Conservation (phyloP, 2,888 invertebrate genomes). For the Taphrorychus bicolor region DNA sequence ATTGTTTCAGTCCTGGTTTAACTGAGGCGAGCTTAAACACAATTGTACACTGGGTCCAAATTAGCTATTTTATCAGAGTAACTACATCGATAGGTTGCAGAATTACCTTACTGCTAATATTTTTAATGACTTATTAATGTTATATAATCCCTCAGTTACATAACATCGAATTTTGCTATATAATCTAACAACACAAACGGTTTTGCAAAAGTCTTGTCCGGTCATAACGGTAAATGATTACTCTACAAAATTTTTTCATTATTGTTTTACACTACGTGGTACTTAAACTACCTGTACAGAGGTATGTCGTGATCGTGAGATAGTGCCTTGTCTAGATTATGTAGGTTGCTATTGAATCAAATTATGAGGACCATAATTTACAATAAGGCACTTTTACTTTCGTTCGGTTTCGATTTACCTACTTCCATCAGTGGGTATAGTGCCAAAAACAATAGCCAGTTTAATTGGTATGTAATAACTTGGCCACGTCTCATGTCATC, state of each 20-base stretch:
- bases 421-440: background rate
- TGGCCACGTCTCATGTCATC: too few relatives aligned
- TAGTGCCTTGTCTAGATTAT: background rate
- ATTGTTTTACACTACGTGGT: background rate
- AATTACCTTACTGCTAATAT: too few relatives aligned
- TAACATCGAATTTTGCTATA: background rate
- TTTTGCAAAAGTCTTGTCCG: background rate
- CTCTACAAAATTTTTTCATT: background rate
- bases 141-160: too few relatives aligned
- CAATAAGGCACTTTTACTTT: constrained; percentile 3
- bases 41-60: too few relatives aligned
- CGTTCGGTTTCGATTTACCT: background rate
- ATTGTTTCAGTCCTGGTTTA: too few relatives aligned
- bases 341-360: background rate
- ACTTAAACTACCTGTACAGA: background rate
- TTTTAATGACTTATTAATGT: too few relatives aligned
- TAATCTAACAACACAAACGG: background rate
- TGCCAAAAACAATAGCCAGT: too few relatives aligned
- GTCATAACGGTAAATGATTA: background rate
- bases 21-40: too few relatives aligned
- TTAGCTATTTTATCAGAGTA: too few relatives aligned
- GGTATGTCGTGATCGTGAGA: constrained; percentile 1
- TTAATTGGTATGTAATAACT: too few relatives aligned
- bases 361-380: constrained; percentile 5
- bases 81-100: too few relatives aligned